phyloP scores from a whole-genome alignment of 2,888 invertebrate genomes.

The Buathra laborator region DNA sequence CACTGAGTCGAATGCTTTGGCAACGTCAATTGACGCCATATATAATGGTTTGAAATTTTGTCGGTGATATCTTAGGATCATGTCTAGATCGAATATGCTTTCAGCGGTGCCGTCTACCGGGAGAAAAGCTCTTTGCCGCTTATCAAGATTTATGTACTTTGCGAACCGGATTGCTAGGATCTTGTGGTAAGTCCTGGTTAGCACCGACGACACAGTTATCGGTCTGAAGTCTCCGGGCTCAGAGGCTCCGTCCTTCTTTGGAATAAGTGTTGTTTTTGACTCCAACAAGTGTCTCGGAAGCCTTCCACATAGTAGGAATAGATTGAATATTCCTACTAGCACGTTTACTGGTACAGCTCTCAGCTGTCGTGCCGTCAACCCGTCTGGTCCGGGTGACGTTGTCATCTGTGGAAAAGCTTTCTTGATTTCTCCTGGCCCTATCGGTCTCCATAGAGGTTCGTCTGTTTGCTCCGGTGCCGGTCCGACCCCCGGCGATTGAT shows the following conservation, averaged over 20 bases:
- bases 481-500: not conserved
- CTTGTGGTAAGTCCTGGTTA: conserved; percentile 63
- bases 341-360: conserved; percentile 49
- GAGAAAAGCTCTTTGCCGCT: conserved; percentile 68
- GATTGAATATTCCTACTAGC: conserved; percentile 65
- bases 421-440: conserved; percentile 59
- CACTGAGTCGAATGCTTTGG: conserved; percentile 65
- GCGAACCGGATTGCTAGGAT: conserved; percentile 59
- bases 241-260: conserved; percentile 63
- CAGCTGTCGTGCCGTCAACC: conserved; percentile 52
- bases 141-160: conserved; percentile 23
- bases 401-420: conserved; percentile 6
- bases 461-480: too few species aligned
- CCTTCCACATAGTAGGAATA: conserved; percentile 54
- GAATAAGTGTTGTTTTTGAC: conserved; percentile 68
- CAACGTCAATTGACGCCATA: conserved; percentile 63
- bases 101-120: conserved; percentile 65
- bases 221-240: conserved; percentile 69
- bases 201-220: conserved; percentile 68
- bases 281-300: conserved; percentile 22
- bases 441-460: conserved; percentile 51
- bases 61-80: conserved; percentile 50
- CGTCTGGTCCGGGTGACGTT: conserved; percentile 70
- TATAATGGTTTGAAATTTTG: conserved; percentile 56
- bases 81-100: conserved; percentile 66